Conservation (phyloP, 2,888 invertebrate species). For the Uropetala carovei region DNA sequence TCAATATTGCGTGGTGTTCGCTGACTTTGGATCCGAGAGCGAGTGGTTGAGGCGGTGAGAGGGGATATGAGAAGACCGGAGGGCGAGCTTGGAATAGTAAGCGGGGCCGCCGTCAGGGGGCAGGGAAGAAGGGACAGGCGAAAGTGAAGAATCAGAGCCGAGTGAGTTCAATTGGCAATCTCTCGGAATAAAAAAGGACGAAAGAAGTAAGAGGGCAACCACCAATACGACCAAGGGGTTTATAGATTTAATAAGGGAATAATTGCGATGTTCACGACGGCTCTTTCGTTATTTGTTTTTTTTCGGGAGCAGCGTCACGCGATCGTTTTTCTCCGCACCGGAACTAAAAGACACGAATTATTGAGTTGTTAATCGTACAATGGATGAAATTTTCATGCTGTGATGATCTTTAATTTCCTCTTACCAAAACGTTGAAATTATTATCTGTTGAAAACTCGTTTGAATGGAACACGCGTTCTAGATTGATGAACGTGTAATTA, state of each 20-base stretch:
- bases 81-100: slow-evolving; percentile 49
- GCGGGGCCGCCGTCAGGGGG: slow-evolving; percentile 37
- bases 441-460: too few relatives aligned
- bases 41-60: background rate
- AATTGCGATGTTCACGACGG: too few relatives aligned
- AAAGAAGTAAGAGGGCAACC: background rate
- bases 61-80: slow-evolving; percentile 8
- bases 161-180: slow-evolving; percentile 22
- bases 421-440: too few relatives aligned
- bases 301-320: too few relatives aligned
- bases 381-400: too few relatives aligned
- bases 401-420: too few relatives aligned
- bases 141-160: slow-evolving; percentile 30
- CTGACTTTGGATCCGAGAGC: slow-evolving; percentile 45
- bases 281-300: too few relatives aligned
- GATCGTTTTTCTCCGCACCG: too few relatives aligned
- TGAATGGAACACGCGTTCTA: too few relatives aligned
- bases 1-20: slow-evolving; percentile 37
- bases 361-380: too few relatives aligned
- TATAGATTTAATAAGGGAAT: background rate
- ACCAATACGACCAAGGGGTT: background rate
- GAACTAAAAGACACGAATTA: too few relatives aligned
- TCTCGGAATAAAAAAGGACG: background rate
- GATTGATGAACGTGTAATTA: too few relatives aligned
- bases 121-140: slow-evolving; percentile 33